Percentiles rank a stretch among this genome's conserved stretches.
phyloP scores from a whole-genome alignment of 2,113 vertebrate species.

The Ammospiza caudacuta region DNA sequence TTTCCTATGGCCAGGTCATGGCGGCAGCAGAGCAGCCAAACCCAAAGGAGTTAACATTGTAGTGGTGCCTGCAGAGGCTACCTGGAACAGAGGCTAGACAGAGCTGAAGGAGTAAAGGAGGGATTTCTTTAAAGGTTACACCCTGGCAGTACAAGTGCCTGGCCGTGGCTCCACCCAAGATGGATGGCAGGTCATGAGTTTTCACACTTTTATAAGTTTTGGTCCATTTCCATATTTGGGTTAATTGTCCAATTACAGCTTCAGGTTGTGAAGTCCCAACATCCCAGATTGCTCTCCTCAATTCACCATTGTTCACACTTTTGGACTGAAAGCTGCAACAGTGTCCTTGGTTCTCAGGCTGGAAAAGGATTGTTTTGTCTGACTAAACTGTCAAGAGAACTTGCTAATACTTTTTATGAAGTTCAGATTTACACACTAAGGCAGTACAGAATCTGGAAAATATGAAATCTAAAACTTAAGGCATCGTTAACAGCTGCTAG shows the following conservation, averaged over 20 bases:
- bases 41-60: neutral
- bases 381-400: neutral
- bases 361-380: neutral
- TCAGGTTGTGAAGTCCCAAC: neutral
- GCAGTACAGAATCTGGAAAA: neutral
- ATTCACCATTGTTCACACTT: rapidly evolving
- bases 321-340: neutral
- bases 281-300: neutral
- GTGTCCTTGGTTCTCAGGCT: neutral
- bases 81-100: neutral
- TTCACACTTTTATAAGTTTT: neutral
- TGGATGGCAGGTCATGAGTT: rapidly evolving
- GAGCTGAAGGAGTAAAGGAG: neutral
- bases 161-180: rapidly evolving
- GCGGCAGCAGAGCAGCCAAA: neutral
- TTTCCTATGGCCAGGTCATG: neutral
- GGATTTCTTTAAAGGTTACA: neutral
- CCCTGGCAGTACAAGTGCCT: neutral
- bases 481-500: neutral
- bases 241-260: neutral
- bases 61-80: neutral
- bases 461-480: neutral
- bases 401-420: neutral
- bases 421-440: neutral
- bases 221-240: neutral